Conservation (phyloP, 2,113 vertebrate genomes). For the Forbesichthys papilliferus region DNA sequence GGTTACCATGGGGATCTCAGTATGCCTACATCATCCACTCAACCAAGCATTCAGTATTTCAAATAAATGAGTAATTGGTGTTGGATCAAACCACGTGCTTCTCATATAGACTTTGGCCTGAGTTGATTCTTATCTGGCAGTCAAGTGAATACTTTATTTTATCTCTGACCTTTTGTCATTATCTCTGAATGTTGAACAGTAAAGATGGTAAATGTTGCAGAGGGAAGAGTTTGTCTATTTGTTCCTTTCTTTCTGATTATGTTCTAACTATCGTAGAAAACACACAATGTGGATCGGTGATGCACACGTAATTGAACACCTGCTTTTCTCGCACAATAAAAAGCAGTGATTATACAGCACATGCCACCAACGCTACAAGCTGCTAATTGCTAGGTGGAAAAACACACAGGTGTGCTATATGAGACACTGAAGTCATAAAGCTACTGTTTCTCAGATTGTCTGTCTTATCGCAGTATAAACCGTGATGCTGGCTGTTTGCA, state of each 20-base stretch:
- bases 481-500: constrained; percentile 22
- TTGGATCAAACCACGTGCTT: neutral
- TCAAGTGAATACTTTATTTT: too few relatives aligned
- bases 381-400: constrained; percentile 57
- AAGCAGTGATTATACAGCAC: neutral
- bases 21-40: neutral
- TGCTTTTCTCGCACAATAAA: constrained; percentile 39
- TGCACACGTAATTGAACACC: constrained; percentile 54
- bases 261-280: constrained; percentile 19
- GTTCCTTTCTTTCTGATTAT: neutral
- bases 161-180: neutral
- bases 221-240: neutral
- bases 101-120: too few relatives aligned
- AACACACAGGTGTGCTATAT: constrained; percentile 46
- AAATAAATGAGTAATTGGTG: neutral
- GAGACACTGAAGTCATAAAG: constrained; percentile 48
- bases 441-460: constrained; percentile 25
- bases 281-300: neutral
- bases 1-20: neutral
- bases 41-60: neutral
- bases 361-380: neutral
- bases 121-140: too few relatives aligned
- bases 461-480: constrained; percentile 35
- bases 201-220: neutral
- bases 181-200: neutral